Conservation (phyloP, 2,797 vertebrate genomes). For the Fistularia commersonii region DNA sequence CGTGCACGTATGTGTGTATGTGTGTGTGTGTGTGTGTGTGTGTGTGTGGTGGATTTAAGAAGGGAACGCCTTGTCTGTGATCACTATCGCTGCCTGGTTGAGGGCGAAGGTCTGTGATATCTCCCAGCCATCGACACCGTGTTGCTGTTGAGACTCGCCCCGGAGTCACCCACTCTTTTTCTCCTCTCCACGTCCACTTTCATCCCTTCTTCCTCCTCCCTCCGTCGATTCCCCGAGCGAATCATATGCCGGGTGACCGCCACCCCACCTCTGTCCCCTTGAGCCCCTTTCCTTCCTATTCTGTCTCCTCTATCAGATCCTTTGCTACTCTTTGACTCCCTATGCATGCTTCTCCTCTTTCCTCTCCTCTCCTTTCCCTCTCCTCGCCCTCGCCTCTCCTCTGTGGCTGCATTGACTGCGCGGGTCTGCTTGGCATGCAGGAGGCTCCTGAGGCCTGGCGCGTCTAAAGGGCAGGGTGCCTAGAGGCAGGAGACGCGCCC, state of each 20-base stretch:
- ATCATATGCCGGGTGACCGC: conserved; percentile 63
- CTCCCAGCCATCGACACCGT: conserved; percentile 61
- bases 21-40: conserved; percentile 31
- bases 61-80: conserved; percentile 45
- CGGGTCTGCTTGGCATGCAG: conserved; percentile 82
- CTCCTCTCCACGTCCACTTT: conserved; percentile 5
- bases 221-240: conserved; percentile 38
- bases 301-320: neutral
- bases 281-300: conserved; percentile 24
- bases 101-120: conserved; percentile 71
- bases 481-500: conserved; percentile 73
- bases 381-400: conserved; percentile 15
- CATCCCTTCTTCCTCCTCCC: conserved; percentile 21
- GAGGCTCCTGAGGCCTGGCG: conserved; percentile 75
- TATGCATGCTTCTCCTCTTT: conserved; percentile 55
- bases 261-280: conserved; percentile 29
- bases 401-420: conserved; percentile 71
- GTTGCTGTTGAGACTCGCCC: conserved; percentile 68
- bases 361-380: conserved; percentile 22
- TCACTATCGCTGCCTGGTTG: conserved; percentile 64
- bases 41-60: conserved; percentile 25
- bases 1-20: conserved; percentile 24
- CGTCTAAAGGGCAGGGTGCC: conserved; percentile 81
- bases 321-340: conserved; percentile 53
- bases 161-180: conserved; percentile 54